Evolutionary conservation across 2,888 invertebrate genomes (phyloP).

Genomic region (Pachycephus smyrnensis): DNA sequence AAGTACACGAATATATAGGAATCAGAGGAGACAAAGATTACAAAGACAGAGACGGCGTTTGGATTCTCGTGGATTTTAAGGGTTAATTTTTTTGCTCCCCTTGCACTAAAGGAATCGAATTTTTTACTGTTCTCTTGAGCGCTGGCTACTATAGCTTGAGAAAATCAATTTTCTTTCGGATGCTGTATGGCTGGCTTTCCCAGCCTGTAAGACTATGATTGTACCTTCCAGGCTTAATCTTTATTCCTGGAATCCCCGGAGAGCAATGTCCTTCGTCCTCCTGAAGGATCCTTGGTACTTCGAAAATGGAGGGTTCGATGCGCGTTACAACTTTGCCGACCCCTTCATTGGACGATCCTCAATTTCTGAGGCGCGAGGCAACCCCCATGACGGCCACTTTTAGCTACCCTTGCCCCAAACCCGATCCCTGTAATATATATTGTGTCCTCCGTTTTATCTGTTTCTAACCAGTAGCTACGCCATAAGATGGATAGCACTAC

Average conservation of each 20-base stretch:
- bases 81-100: background rate
- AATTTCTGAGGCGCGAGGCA: slow-evolving; percentile 24
- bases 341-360: slow-evolving; percentile 11
- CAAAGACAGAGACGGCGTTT: background rate
- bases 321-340: slow-evolving; percentile 20
- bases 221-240: background rate
- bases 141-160: background rate
- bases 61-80: background rate
- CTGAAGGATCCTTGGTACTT: background rate
- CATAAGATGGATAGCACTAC: slow-evolving; percentile 18
- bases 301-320: slow-evolving; percentile 26
- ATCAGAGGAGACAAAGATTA: background rate
- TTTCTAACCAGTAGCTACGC: slow-evolving; percentile 29
- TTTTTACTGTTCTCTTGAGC: background rate
- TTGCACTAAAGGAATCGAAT: background rate
- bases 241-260: background rate
- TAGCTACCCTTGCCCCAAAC: slow-evolving; percentile 18
- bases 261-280: background rate
- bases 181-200: background rate
- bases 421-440: slow-evolving; percentile 26
- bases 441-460: slow-evolving; percentile 24
- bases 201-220: background rate
- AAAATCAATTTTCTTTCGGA: background rate
- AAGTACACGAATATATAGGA: background rate
- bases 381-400: slow-evolving; percentile 25